Evolutionary conservation across 2,888 invertebrate genomes (phyloP).

Genomic region (Drosophila differens): DNA sequence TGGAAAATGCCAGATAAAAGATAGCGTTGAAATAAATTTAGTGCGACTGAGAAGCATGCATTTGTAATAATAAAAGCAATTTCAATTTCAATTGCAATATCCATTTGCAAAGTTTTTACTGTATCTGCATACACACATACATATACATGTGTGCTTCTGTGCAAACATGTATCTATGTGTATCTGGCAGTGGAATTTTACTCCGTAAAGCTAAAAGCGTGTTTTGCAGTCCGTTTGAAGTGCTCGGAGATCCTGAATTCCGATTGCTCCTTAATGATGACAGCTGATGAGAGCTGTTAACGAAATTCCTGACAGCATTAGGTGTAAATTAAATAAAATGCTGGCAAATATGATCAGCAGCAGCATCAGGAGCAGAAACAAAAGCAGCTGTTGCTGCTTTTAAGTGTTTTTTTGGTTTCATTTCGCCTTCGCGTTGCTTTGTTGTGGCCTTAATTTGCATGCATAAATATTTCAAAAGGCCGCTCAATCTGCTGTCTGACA

Average conservation of each 20-base stretch:
- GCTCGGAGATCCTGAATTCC: background rate
- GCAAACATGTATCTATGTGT: too few relatives aligned
- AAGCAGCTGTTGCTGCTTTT: background rate
- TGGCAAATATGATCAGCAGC: constrained; percentile 3
- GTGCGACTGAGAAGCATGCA: background rate
- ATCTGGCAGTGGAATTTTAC: background rate
- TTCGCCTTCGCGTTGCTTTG: constrained; percentile 33
- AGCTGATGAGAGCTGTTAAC: constrained; percentile 24
- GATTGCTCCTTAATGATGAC: constrained; percentile 20
- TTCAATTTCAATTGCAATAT: background rate
- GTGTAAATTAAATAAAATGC: constrained; percentile 40
- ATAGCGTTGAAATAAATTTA: background rate
- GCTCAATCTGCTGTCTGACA: constrained; percentile 39
- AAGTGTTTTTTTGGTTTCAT: constrained; percentile 23
- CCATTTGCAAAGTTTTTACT: background rate
- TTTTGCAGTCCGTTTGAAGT: constrained; percentile 3
- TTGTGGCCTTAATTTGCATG: constrained; percentile 65
- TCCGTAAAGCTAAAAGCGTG: background rate
- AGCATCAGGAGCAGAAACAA: background rate
- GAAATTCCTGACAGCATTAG: constrained; percentile 35
- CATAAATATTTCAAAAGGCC: constrained; percentile 68
- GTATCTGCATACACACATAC: background rate
- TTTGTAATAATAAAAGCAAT: background rate
- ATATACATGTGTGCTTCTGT: background rate
- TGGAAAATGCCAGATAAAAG: background rate